These are phyloP conservation scores for Octopus bimaculoides DNA, from an alignment of 1,140 invertebrate species.

Conservation along the genomic window DNA sequence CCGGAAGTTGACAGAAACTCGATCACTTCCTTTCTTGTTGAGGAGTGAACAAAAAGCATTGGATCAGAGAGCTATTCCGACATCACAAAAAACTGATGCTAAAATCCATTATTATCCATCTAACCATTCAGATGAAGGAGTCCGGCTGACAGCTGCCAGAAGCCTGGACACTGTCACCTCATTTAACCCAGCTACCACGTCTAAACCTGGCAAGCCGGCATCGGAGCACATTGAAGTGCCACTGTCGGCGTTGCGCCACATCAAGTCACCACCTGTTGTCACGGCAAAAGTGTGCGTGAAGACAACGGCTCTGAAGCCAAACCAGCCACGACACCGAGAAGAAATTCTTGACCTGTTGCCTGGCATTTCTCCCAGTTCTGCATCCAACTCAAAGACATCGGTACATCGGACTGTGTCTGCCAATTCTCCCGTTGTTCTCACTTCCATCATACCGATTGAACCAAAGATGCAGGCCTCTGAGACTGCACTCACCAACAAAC, in stretches of 20 bases:
- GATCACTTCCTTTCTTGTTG: too few species aligned
- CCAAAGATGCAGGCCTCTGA: not conserved
- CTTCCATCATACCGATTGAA: not conserved
- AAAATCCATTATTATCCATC: too few species aligned
- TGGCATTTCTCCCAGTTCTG: not conserved
- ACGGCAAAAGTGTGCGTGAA: not conserved
- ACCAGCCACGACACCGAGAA: not conserved
- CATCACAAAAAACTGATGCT: too few species aligned
- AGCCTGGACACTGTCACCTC: not conserved
- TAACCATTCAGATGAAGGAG: not conserved
- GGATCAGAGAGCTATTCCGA: too few species aligned
- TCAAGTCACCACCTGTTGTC: not conserved
- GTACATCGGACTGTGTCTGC: not conserved
- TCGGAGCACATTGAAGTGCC: not conserved
- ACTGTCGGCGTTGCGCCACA: not conserved
- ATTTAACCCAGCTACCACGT: not conserved
- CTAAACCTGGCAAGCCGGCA: not conserved
- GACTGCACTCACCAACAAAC: not conserved
- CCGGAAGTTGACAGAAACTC: too few species aligned
- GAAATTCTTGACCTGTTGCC: not conserved
- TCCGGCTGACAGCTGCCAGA: not conserved
- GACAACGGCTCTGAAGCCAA: not conserved
- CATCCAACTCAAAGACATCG: not conserved
- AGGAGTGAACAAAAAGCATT: too few species aligned
- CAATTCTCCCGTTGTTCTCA: not conserved